Evolutionary conservation across 2,797 vertebrate species (phyloP), one percentile per base, ranked within the genome.

Genomic region (Acipenser transmontanus): DNA sequence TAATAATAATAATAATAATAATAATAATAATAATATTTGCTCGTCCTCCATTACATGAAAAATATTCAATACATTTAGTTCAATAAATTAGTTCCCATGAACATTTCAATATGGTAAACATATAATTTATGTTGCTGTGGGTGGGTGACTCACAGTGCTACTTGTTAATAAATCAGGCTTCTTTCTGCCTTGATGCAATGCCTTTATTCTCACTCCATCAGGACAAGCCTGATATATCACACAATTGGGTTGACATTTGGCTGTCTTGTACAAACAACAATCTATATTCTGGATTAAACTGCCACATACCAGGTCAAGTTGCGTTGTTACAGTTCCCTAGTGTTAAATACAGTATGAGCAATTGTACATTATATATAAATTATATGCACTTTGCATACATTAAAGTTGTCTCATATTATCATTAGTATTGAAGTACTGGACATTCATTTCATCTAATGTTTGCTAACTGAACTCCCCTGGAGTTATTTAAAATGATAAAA

Each of bases 151-250:
- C 66, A 68, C 70, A 50, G 48, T 17, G 59, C 54, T 54, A 60
- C 50, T 56, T 63, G 59, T 56, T 61, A 57, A 71, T 71, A 68
- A 66, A 71, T 68, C 66, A 66, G 50, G 49, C 11, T 59, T n/a
- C 52, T 54, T 68, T 56, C 66, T 47, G 34, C 50, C 60, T 47
- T 65, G 66, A 65, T 67, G 6, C 14, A 62, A 11, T 59, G 56
- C 17, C 14, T 52, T 48, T 50, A 59, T 10, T 63, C 63, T 63
- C 11, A 6, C 56, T 66, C 49, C 10, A 47, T 54, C 56, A 57
- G 56, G 49, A 10, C 65, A 20, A 66, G 56, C 56, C 49, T 57
- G 34, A 66, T 66, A 34, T 50, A 59, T 66, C 56, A 60, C 56
- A 60, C n/a, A 11, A 8, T 8, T 11, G 47, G 62, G 47, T 12